Percentiles rank a stretch among this genome's conserved stretches.
Evolutionary conservation across 2,113 vertebrate genomes (phyloP).

Genomic region (Chionis minor): DNA sequence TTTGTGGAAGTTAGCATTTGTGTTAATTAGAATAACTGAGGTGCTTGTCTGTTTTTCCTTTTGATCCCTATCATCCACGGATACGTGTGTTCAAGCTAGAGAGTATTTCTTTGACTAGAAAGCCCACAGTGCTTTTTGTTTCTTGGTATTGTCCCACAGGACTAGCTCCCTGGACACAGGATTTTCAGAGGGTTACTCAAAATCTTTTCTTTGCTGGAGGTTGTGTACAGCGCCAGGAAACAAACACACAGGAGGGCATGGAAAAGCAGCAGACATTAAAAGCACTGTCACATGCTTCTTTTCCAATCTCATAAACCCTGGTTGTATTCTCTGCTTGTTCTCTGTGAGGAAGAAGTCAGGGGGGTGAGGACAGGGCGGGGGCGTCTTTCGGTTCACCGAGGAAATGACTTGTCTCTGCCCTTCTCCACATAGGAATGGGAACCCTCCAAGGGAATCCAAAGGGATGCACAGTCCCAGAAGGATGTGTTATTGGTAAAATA

Average conservation of each 20-base stretch:
- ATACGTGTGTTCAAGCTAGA: not conserved
- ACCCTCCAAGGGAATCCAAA: not conserved
- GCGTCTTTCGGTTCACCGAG: not conserved
- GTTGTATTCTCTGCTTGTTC: not conserved
- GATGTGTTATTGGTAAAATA: not conserved
- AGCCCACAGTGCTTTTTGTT: constrained; percentile 5
- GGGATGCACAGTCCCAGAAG: not conserved
- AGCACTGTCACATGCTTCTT: not conserved
- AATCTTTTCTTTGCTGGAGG: constrained; percentile 5
- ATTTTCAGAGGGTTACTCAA: not conserved
- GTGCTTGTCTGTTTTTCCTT: not conserved
- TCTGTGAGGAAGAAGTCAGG: not conserved
- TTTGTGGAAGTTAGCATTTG: constrained; percentile 37
- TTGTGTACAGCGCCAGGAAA: not conserved
- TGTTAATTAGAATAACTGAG: not conserved
- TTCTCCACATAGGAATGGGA: not conserved
- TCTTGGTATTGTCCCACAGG: not conserved
- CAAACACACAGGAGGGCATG: not conserved
- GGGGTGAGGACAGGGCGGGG: not conserved
- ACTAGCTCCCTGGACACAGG: not conserved
- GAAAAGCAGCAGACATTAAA: not conserved
- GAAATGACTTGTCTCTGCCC: not conserved
- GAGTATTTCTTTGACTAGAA: not conserved
- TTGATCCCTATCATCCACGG: constrained; percentile 6
- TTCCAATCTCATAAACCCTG: not conserved